Conservation (phyloP, 2,113 vertebrate genomes). For the Amazona vittata region DNA sequence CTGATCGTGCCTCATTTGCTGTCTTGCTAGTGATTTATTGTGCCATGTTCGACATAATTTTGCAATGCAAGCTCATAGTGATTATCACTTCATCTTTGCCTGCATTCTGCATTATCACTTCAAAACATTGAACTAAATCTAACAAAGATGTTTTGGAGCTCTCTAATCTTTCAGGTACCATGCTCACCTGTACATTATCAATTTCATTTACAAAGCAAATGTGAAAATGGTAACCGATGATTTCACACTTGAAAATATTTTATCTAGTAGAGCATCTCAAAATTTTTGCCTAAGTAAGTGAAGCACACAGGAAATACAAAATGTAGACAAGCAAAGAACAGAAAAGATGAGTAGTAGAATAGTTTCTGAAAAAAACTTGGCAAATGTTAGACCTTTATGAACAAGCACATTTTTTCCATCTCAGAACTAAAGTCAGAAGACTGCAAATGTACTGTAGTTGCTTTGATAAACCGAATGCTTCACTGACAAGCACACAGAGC, state of each 20-base stretch:
- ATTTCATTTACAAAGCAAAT: neutral
- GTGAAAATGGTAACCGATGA: neutral
- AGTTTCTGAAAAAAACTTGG: neutral
- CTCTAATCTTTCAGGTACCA: neutral
- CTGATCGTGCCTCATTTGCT: neutral
- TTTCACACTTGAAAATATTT: neutral
- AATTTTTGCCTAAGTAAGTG: neutral
- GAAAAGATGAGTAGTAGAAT: neutral
- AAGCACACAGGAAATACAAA: neutral
- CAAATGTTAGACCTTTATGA: neutral
- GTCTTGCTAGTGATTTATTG: neutral
- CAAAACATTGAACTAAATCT: neutral
- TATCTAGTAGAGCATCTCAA: neutral
- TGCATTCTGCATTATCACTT: neutral
- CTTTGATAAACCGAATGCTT: neutral
- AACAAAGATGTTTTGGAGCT: neutral
- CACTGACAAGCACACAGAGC: neutral
- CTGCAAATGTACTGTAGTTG: neutral
- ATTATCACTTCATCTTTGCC: neutral
- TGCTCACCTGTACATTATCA: neutral
- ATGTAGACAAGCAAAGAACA: neutral
- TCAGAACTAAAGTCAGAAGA: neutral
- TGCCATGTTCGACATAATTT: neutral
- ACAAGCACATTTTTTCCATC: neutral
- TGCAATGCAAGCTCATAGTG: neutral